Conservation (phyloP, 2,113 vertebrate genomes). For the Ictalurus punctatus region DNA sequence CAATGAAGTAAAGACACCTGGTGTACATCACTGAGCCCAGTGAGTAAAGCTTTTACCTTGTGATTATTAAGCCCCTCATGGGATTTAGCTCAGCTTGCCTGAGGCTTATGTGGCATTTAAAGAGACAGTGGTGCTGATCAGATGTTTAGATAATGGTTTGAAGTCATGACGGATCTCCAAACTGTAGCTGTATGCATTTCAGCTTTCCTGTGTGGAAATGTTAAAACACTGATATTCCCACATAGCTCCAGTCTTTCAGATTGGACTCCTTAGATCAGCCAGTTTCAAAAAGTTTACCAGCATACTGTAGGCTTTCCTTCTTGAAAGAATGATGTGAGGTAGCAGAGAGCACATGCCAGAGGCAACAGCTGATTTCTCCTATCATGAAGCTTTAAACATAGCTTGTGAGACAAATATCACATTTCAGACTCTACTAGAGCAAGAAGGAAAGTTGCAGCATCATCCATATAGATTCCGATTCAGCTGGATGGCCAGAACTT, state of each 20-base stretch:
- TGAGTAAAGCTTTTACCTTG: constrained; percentile 23
- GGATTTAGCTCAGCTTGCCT: constrained; percentile 19
- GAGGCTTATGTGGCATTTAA: constrained; percentile 25
- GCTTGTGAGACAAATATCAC: constrained; percentile 28
- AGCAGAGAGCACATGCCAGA: constrained; percentile 9
- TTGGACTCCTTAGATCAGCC: constrained; percentile 32
- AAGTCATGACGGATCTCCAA: constrained; percentile 17
- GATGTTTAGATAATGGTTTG: constrained; percentile 1
- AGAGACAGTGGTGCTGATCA: constrained; percentile 25
- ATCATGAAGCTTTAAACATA: constrained; percentile 25
- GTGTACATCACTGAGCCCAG: constrained; percentile 19
- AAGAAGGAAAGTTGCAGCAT: constrained; percentile 12
- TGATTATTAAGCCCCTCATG: constrained; percentile 4
- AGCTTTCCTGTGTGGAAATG: constrained; percentile 13
- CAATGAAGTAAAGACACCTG: constrained; percentile 29
- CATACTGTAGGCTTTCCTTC: background rate
- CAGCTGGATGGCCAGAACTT: background rate
- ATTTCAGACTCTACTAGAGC: constrained; percentile 18
- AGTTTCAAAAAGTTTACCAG: constrained; percentile 26
- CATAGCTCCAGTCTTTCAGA: constrained; percentile 30
- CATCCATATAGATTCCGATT: constrained; percentile 12
- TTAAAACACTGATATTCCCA: constrained; percentile 15
- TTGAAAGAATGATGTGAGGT: constrained; percentile 10
- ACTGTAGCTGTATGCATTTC: background rate
- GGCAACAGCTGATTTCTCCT: constrained; percentile 13